Evolutionary conservation across 2,797 vertebrate genomes (phyloP).

Genomic region (Distichodus sexfasciatus): DNA sequence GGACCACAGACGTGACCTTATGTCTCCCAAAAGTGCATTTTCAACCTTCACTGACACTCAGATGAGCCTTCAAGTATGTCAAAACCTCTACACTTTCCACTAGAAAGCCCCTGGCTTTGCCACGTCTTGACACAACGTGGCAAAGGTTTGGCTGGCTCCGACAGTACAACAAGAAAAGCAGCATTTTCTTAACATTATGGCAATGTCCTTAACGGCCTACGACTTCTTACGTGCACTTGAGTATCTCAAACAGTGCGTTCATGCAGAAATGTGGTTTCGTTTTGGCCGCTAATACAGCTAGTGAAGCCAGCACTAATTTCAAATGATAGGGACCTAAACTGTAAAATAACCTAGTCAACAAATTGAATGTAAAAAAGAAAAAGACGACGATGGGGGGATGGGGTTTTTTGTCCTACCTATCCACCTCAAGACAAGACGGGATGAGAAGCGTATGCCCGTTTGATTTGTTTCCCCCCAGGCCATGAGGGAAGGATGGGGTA

Average conservation of each 20-base stretch:
- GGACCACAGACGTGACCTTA: not conserved
- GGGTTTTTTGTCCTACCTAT: conserved; percentile 58
- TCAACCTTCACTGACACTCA: not conserved
- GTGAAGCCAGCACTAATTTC: too few relatives aligned
- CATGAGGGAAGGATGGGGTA: conserved; percentile 87
- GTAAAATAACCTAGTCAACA: too few relatives aligned
- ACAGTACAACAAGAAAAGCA: conserved; percentile 31
- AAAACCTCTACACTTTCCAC: not conserved
- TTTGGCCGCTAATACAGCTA: too few relatives aligned
- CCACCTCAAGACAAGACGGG: conserved; percentile 72
- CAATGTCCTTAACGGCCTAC: not conserved
- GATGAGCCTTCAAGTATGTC: conserved; percentile 16
- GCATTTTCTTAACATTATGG: conserved; percentile 30
- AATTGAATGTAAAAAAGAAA: too few relatives aligned
- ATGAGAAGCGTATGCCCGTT: conserved; percentile 77
- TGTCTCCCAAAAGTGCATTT: conserved; percentile 12
- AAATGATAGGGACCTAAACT: too few relatives aligned
- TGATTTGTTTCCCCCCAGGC: conserved; percentile 79
- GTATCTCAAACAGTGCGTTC: too few relatives aligned
- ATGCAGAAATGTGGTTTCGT: too few relatives aligned
- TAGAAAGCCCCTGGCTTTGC: too few relatives aligned
- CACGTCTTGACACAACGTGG: too few relatives aligned
- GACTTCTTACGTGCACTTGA: too few relatives aligned
- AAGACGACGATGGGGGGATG: too few relatives aligned
- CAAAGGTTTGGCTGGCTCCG: conserved; percentile 7